Conservation (phyloP, 2,113 vertebrate species). For the Hippocampus barbouri region DNA sequence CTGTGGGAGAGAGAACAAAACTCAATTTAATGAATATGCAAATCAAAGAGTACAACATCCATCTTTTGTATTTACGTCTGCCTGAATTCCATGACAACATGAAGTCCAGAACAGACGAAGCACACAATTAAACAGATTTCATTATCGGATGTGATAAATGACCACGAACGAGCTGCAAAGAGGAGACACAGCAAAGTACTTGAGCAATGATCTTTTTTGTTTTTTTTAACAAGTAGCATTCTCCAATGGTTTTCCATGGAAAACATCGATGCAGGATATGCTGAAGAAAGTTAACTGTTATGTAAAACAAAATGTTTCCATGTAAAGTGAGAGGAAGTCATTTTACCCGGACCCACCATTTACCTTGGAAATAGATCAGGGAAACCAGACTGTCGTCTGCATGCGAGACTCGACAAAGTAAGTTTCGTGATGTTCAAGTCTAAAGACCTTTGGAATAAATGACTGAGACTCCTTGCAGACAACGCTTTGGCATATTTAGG, state of each 20-base stretch:
- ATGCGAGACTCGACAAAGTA: neutral
- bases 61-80: neutral
- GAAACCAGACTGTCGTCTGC: slow-evolving; percentile 20
- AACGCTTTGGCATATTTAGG: neutral
- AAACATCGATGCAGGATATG: slow-evolving; percentile 2
- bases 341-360: slow-evolving; percentile 29
- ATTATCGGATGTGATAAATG: slow-evolving; percentile 42
- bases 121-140: slow-evolving; percentile 16
- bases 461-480: slow-evolving; percentile 6
- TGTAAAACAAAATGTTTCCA: slow-evolving; percentile 7
- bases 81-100: neutral
- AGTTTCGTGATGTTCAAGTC: neutral
- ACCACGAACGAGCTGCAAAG: slow-evolving; percentile 48
- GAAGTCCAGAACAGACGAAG: neutral
- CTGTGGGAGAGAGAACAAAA: no score
- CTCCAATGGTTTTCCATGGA: slow-evolving; percentile 41
- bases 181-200: slow-evolving; percentile 47
- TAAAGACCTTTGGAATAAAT: slow-evolving; percentile 4
- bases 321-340: slow-evolving; percentile 6
- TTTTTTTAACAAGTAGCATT: slow-evolving; percentile 35
- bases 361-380: slow-evolving; percentile 5
- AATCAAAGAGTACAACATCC: neutral
- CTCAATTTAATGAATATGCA: neutral
- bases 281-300: neutral
- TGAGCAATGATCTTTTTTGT: slow-evolving; percentile 45